A percentile compares a stretch with the other conserved stretches of the same genome.
Evolutionary conservation across 2,888 invertebrate species (phyloP).

Genomic region (Spilarctia lutea): DNA sequence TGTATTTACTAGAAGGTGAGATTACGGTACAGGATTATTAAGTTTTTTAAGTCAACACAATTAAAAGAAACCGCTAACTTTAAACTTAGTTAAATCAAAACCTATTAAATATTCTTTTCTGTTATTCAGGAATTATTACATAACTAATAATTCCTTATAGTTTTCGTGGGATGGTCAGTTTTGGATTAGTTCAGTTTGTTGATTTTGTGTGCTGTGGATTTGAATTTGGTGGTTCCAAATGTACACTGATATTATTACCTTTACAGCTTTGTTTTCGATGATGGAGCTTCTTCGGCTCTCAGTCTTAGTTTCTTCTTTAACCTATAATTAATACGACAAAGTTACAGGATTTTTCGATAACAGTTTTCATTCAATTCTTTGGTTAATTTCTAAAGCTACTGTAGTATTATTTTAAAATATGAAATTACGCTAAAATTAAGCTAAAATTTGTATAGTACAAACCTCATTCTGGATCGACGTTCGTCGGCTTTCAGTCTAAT

Average conservation of each 20-base stretch:
- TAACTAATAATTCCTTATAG: too few relatives aligned
- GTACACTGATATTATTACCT: conserved; percentile 59
- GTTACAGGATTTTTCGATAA: background rate
- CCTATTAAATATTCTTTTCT: background rate
- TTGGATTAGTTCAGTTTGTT: background rate
- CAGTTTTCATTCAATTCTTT: background rate
- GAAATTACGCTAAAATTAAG: too few relatives aligned
- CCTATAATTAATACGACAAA: conserved; percentile 49
- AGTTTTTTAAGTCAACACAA: too few relatives aligned
- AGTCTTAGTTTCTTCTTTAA: conserved; percentile 68
- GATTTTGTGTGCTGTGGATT: background rate
- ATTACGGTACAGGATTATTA: background rate
- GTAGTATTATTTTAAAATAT: too few relatives aligned
- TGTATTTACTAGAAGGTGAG: background rate
- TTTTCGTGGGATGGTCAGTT: too few relatives aligned
- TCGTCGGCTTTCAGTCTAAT: conserved; percentile 78
- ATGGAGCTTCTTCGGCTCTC: conserved; percentile 80
- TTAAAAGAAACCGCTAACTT: background rate
- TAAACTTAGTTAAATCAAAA: background rate
- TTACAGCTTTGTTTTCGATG: conserved; percentile 76
- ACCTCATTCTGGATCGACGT: conserved; percentile 78
- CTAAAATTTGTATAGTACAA: conserved; percentile 36
- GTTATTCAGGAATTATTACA: too few relatives aligned
- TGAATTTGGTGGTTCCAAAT: background rate
- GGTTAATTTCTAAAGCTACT: background rate